Conservation (phyloP, 2,888 invertebrate genomes). For the Leptothorax acervorum region DNA sequence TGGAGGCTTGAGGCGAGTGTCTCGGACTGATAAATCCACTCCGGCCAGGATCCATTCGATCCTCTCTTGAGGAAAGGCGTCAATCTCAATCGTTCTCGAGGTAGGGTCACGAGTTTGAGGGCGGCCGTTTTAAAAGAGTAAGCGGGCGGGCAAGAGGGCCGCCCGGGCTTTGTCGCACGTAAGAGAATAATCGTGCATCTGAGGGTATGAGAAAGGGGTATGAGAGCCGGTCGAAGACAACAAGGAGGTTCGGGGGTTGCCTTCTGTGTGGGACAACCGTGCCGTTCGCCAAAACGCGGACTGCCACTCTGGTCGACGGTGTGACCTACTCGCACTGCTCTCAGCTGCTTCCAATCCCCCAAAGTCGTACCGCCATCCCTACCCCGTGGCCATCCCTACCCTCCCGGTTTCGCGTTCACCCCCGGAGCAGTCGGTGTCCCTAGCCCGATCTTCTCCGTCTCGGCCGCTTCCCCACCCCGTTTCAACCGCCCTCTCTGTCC, state of each 20-base stretch:
- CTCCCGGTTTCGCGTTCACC: conserved; percentile 43
- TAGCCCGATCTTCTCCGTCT: conserved; percentile 62
- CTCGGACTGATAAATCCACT: conserved; percentile 25
- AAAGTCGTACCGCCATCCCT: conserved; percentile 73
- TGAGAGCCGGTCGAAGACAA: neutral
- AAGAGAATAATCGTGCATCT: conserved; percentile 28
- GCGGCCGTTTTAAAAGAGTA: conserved; percentile 21
- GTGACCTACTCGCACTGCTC: conserved; percentile 84
- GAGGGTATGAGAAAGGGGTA: conserved; percentile 20
- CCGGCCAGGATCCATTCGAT: conserved; percentile 16
- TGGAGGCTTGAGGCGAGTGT: neutral
- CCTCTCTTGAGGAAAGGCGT: neutral
- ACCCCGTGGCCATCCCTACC: conserved; percentile 49
- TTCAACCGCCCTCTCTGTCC: conserved; percentile 10
- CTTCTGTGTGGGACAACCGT: conserved; percentile 68
- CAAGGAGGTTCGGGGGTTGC: neutral
- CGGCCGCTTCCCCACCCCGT: conserved; percentile 46
- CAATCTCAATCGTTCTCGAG: neutral
- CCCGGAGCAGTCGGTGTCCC: conserved; percentile 40
- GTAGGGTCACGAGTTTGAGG: neutral
- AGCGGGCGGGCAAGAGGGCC: neutral
- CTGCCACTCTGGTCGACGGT: conserved; percentile 82
- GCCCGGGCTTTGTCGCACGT: conserved; percentile 11
- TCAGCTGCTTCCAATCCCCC: conserved; percentile 83
- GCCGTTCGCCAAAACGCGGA: conserved; percentile 81